phyloP scores from a whole-genome alignment of 1,140 invertebrate genomes.

The Telenomus remus region DNA sequence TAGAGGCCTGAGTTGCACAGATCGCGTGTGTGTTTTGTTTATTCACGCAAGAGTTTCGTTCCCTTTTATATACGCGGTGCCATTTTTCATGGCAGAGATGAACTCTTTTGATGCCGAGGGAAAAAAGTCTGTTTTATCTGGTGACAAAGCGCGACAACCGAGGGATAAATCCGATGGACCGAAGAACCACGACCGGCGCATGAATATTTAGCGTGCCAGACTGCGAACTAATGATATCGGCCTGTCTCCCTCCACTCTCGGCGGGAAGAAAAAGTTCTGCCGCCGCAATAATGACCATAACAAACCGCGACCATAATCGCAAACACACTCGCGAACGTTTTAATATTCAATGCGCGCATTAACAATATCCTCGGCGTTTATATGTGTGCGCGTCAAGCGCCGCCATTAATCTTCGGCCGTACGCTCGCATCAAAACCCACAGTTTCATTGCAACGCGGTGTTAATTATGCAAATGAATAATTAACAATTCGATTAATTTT shows the following conservation, averaged over 20 bases:
- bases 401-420: conserved; percentile 66
- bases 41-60: conserved; percentile 40
- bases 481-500: conserved; percentile 73
- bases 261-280: conserved; percentile 23
- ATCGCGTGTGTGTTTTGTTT: conserved; percentile 44
- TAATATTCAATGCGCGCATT: conserved; percentile 70
- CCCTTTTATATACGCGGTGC: conserved; percentile 35
- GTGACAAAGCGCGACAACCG: conserved; percentile 47
- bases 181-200: conserved; percentile 31
- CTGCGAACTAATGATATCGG: conserved; percentile 41
- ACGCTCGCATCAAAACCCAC: conserved; percentile 47
- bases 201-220: conserved; percentile 54
- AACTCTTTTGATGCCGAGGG: conserved; percentile 44
- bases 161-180: conserved; percentile 43
- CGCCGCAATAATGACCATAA: conserved; percentile 29
- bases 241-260: conserved; percentile 1
- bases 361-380: conserved; percentile 39
- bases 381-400: too few relatives aligned
- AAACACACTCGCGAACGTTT: conserved; percentile 55
- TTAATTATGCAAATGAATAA: conserved; percentile 73
- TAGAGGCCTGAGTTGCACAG: conserved; percentile 8
- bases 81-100: conserved; percentile 49
- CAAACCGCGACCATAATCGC: conserved; percentile 35
- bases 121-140: conserved; percentile 45
- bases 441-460: conserved; percentile 63